These are phyloP conservation scores for Drosophila pseudoananassae DNA, from an alignment of 1,140 invertebrate genomes.

Conservation along the genomic window DNA sequence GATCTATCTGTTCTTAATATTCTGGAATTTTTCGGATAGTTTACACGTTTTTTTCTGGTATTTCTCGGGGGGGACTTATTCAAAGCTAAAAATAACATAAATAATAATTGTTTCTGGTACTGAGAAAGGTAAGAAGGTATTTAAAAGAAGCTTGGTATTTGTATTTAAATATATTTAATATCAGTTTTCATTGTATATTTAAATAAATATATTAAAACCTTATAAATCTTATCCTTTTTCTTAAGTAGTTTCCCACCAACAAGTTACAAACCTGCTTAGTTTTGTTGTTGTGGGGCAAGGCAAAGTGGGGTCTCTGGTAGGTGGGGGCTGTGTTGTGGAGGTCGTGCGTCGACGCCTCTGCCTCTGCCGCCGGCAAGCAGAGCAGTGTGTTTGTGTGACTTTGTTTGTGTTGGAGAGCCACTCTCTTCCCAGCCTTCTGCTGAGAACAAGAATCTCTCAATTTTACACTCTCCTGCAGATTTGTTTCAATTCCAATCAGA, in stretches of 20 bases:
- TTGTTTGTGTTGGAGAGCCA: conserved; percentile 42
- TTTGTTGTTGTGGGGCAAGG: neutral
- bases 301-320: neutral
- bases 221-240: too few species aligned
- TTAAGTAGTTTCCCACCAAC: neutral
- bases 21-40: conserved; percentile 13
- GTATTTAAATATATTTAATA: neutral
- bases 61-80: conserved; percentile 25
- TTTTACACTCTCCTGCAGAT: conserved; percentile 4
- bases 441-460: conserved; percentile 1
- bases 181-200: too few species aligned
- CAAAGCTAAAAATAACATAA: conserved; percentile 14
- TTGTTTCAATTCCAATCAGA: conserved; percentile 30
- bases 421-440: conserved; percentile 1
- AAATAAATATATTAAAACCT: too few species aligned
- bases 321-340: conserved; percentile 1
- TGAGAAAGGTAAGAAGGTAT: neutral
- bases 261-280: neutral
- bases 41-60: conserved; percentile 25
- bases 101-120: neutral
- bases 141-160: neutral
- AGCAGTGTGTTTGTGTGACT: conserved; percentile 15
- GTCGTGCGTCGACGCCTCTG: conserved; percentile 22
- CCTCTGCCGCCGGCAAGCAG: conserved; percentile 39
- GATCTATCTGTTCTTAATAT: conserved; percentile 32